phyloP scores from a whole-genome alignment of 2,113 vertebrate genomes.

The Symphodus melops region DNA sequence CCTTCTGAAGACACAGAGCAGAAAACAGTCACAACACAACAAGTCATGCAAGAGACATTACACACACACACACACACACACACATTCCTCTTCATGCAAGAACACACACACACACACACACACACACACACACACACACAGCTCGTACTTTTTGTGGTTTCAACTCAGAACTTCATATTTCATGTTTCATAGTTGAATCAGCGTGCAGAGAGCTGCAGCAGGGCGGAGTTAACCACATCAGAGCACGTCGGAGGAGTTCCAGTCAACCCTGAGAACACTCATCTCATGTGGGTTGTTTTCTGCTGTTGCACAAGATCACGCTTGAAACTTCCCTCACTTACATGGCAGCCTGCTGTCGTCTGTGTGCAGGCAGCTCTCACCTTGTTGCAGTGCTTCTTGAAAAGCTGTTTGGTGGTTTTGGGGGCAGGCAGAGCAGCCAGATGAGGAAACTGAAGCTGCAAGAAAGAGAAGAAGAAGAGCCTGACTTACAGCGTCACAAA shows the following conservation, averaged over 20 bases:
- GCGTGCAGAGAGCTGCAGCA: background rate
- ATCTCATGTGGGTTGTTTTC: too few relatives aligned
- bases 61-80: background rate
- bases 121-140: accelerated
- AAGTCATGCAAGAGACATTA: background rate
- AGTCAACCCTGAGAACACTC: background rate
- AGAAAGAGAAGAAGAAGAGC: slow-evolving; percentile 6
- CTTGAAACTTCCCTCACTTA: background rate
- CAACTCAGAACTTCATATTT: background rate
- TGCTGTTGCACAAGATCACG: background rate
- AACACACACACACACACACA: background rate
- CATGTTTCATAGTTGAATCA: background rate
- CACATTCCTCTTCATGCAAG: background rate
- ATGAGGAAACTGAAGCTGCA: slow-evolving; percentile 56
- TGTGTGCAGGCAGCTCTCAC: slow-evolving; percentile 50
- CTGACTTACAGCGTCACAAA: background rate
- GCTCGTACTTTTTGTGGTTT: background rate
- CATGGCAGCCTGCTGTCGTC: too few relatives aligned
- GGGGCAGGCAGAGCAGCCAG: slow-evolving; percentile 69
- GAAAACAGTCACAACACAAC: background rate
- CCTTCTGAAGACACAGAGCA: slow-evolving; percentile 40
- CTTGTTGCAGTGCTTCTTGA: slow-evolving; percentile 75
- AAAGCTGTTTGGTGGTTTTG: slow-evolving; percentile 47
- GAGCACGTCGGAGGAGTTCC: background rate
- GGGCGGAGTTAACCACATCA: background rate